Conservation (phyloP, 2,113 vertebrate species). For the Aleadryas rufinucha region DNA sequence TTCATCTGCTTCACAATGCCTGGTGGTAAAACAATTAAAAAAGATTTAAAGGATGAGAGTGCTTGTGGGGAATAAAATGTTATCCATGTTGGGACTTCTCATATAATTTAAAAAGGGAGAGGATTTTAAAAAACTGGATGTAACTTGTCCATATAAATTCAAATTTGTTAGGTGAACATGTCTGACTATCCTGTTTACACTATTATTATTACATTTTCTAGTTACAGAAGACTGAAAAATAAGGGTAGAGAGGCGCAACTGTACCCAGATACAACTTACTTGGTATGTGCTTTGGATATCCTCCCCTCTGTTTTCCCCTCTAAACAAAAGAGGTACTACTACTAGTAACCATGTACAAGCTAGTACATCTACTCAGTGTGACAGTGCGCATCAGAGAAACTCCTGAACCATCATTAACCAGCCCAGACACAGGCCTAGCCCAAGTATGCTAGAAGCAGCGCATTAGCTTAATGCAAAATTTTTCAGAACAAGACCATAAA, state of each 20-base stretch:
- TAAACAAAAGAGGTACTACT: background rate
- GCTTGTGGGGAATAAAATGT: background rate
- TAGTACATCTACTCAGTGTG: accelerated
- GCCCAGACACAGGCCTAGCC: background rate
- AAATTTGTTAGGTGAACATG: background rate
- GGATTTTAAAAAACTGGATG: background rate
- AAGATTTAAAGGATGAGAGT: background rate
- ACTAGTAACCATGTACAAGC: background rate
- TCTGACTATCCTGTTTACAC: background rate
- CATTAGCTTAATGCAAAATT: background rate
- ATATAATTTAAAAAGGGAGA: background rate
- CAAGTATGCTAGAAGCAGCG: background rate
- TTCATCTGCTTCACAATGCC: background rate
- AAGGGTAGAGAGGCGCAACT: background rate
- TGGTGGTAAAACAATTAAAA: background rate
- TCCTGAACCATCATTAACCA: background rate
- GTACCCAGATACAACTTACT: background rate
- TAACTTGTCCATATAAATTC: background rate
- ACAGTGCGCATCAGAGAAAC: background rate
- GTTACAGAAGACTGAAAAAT: background rate
- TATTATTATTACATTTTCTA: background rate
- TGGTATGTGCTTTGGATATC: background rate
- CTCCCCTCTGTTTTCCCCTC: background rate
- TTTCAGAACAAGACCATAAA: background rate
- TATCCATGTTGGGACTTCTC: background rate